phyloP scores from a whole-genome alignment of 2,888 invertebrate species.

The Colostygia pectinataria region DNA sequence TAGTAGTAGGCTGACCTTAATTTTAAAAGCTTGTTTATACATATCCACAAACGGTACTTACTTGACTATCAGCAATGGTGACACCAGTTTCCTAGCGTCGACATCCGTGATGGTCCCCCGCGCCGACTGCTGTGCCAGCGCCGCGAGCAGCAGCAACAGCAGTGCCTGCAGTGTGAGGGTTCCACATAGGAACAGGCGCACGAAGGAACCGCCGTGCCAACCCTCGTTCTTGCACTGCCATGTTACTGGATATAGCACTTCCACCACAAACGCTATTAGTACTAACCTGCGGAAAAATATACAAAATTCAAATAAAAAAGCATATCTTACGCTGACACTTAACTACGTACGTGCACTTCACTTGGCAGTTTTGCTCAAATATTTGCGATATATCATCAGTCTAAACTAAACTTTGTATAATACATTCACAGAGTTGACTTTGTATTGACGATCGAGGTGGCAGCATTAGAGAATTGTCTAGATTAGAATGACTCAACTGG shows the following conservation, averaged over 20 bases:
- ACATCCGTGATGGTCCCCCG: slow-evolving; percentile 91
- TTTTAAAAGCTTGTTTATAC: no score
- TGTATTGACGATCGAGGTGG: no score
- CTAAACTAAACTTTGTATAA: no score
- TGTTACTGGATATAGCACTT: slow-evolving; percentile 85
- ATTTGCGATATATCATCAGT: no score
- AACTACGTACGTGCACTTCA: no score
- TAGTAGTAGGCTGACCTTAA: no score
- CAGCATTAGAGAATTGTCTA: no score
- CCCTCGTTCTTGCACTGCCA: slow-evolving; percentile 88
- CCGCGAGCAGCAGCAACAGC: slow-evolving; percentile 85
- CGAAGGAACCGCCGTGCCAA: slow-evolving; percentile 87
- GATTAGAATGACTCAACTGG: no score
- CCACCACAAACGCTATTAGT: slow-evolving; percentile 85
- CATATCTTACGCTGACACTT: not conserved
- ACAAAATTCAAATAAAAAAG: not conserved
- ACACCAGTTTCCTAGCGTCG: slow-evolving; percentile 86
- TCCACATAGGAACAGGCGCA: slow-evolving; percentile 88
- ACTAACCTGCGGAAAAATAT: slow-evolving; percentile 81
- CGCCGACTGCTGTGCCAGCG: slow-evolving; percentile 87
- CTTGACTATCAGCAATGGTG: slow-evolving; percentile 88
- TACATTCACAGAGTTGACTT: no score
- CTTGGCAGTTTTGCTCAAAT: no score
- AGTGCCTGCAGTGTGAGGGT: slow-evolving; percentile 85
- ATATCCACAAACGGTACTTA: slow-evolving; percentile 53